These are phyloP conservation scores for Brachypteracias leptosomus DNA, from an alignment of 2,113 vertebrate species.

Conservation along the genomic window DNA sequence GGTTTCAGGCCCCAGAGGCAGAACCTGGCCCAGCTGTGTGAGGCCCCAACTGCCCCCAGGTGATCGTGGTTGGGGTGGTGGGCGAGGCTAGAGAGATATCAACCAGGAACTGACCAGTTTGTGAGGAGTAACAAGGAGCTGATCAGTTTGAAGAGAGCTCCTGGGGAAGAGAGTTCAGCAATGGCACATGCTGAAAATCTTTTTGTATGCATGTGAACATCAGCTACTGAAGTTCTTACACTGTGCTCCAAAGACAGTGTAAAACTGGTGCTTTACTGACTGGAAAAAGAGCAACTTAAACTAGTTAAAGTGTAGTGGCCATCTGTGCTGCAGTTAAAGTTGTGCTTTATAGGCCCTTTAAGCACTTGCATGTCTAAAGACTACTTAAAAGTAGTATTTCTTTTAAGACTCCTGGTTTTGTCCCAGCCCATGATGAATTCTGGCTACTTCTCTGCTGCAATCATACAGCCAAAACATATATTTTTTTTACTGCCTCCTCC, in stretches of 20 bases:
- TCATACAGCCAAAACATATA: slow-evolving; percentile 65
- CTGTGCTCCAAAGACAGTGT: not conserved
- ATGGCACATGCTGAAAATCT: not conserved
- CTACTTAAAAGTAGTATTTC: slow-evolving; percentile 7
- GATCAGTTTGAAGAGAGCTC: too few relatives aligned
- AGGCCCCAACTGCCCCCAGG: too few relatives aligned
- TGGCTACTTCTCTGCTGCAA: slow-evolving; percentile 1
- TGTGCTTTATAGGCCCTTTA: not conserved
- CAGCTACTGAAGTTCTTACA: not conserved
- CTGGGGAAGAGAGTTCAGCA: too few relatives aligned
- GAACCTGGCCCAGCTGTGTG: too few relatives aligned
- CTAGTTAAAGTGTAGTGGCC: not conserved
- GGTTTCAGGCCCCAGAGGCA: too few relatives aligned
- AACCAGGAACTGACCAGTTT: too few relatives aligned
- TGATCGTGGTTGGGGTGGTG: too few relatives aligned
- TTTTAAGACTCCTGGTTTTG: slow-evolving; percentile 35
- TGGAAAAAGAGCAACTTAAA: not conserved
- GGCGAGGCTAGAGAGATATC: too few relatives aligned
- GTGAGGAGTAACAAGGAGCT: too few relatives aligned
- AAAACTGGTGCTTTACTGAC: not conserved
- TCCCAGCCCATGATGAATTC: slow-evolving; percentile 27
- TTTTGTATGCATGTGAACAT: not conserved
- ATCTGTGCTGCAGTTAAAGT: not conserved
- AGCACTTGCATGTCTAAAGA: not conserved
- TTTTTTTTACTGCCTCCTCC: slow-evolving; percentile 61